phyloP scores from a whole-genome alignment of 1,140 invertebrate genomes.

The Rhopalosiphum padi region DNA sequence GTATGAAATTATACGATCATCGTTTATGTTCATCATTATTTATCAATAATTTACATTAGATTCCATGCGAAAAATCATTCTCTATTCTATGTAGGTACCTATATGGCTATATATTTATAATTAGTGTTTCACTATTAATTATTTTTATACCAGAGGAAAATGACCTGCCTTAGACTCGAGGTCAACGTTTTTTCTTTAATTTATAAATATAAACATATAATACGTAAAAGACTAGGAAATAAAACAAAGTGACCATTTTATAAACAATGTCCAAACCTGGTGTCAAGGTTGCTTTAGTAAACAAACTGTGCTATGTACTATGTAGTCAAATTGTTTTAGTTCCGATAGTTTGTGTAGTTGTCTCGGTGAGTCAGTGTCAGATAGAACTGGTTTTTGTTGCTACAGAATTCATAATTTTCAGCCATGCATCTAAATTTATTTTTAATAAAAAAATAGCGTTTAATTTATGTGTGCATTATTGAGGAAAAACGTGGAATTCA shows the following conservation, averaged over 20 bases:
- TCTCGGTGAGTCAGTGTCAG: conserved; percentile 32
- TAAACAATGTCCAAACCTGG: conserved; percentile 45
- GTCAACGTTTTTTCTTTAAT: conserved; percentile 47
- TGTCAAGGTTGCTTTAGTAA: conserved; percentile 56
- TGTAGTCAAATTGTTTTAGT: conserved; percentile 53
- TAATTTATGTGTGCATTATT: not conserved
- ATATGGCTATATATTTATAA: not conserved
- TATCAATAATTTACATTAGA: not conserved
- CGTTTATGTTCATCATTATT: not conserved
- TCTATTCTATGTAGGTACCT: not conserved
- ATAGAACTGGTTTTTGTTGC: conserved; percentile 28
- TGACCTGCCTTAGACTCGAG: conserved; percentile 49
- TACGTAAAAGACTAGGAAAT: conserved; percentile 52
- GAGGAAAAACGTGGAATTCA: not conserved
- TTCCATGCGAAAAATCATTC: not conserved
- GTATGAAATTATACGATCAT: not conserved
- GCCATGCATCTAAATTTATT: not conserved
- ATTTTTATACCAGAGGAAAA: conserved; percentile 9
- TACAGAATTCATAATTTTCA: not conserved
- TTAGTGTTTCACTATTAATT: not conserved
- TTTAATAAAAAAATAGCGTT: not conserved
- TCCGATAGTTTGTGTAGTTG: conserved; percentile 47
- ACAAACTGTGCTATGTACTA: conserved; percentile 42
- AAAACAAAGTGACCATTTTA: conserved; percentile 53
- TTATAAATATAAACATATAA: conserved; percentile 51